phyloP scores from a whole-genome alignment of 2,888 invertebrate genomes.

The Anthoptus insignis region DNA sequence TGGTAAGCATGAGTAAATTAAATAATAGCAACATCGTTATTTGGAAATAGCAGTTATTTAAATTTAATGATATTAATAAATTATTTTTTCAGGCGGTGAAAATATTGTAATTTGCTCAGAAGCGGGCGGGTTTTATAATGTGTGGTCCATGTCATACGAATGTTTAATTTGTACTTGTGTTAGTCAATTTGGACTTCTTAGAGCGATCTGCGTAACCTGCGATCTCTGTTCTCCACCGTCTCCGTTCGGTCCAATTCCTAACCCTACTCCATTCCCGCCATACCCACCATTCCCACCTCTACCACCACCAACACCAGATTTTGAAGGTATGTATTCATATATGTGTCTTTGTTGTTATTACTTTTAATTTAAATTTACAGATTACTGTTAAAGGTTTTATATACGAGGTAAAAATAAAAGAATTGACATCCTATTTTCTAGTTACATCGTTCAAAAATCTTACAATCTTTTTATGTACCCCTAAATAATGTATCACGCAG shows the following conservation, averaged over 20 bases:
- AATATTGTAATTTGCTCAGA: conserved; percentile 55
- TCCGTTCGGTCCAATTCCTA: neutral
- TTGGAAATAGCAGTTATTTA: too few species aligned
- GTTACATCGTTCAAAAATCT: too few species aligned
- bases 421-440: too few species aligned
- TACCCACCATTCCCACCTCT: conserved; percentile 23
- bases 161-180: conserved; percentile 72
- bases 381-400: neutral
- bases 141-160: conserved; percentile 55
- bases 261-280: conserved; percentile 32
- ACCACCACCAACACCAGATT: conserved; percentile 36
- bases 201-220: conserved; percentile 66
- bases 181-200: conserved; percentile 54
- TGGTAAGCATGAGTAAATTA: conserved; percentile 55
- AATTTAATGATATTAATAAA: neutral
- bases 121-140: conserved; percentile 64
- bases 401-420: too few species aligned
- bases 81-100: conserved; percentile 56
- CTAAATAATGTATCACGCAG: conserved; percentile 7
- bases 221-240: conserved; percentile 51
- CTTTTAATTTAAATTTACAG: too few species aligned
- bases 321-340: conserved; percentile 9
- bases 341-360: too few species aligned
- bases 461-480: neutral
- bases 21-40: conserved; percentile 17